A percentile compares a stretch with the other conserved stretches of the same genome.
phyloP scores from a whole-genome alignment of 92 coral and sea anemone genomes.

The Palythoa grandiflora region DNA sequence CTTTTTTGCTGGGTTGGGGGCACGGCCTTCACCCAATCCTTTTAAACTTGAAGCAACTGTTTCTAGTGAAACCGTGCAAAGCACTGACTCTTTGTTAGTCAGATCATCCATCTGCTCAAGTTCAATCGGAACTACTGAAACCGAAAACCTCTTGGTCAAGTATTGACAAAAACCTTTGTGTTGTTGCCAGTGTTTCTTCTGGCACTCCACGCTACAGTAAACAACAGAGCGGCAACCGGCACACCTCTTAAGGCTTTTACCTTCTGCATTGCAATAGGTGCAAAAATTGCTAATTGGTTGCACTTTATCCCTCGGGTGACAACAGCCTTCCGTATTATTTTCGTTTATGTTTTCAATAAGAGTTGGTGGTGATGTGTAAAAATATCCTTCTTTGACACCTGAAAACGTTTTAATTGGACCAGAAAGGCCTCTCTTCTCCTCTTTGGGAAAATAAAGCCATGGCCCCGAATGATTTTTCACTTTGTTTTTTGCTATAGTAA shows the following conservation, averaged over 20 bases:
- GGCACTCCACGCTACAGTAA: conserved; percentile 72
- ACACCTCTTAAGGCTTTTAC: conserved; percentile 37
- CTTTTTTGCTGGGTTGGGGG: conserved; percentile 28
- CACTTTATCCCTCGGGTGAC: conserved; percentile 55
- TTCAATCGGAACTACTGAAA: conserved; percentile 46
- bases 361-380: conserved; percentile 47
- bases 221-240: conserved; percentile 56
- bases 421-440: too few species aligned
- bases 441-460: conserved; percentile 40
- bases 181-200: conserved; percentile 44
- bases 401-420: not conserved
- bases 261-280: conserved; percentile 50
- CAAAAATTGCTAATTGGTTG: conserved; percentile 26
- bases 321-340: conserved; percentile 46
- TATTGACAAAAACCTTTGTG: conserved; percentile 58
- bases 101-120: too few species aligned
- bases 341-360: conserved; percentile 29
- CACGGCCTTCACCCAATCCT: conserved; percentile 55
- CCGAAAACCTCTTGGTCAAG: conserved; percentile 55
- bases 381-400: not conserved
- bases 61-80: not conserved
- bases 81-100: not conserved
- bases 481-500: conserved; percentile 45
- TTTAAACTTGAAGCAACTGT: conserved; percentile 39
- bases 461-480: conserved; percentile 73